Evolutionary conservation across 2,797 vertebrate genomes (phyloP), one percentile per base, ranked within the genome.

Genomic region (Myiotriccus ornatus): DNA sequence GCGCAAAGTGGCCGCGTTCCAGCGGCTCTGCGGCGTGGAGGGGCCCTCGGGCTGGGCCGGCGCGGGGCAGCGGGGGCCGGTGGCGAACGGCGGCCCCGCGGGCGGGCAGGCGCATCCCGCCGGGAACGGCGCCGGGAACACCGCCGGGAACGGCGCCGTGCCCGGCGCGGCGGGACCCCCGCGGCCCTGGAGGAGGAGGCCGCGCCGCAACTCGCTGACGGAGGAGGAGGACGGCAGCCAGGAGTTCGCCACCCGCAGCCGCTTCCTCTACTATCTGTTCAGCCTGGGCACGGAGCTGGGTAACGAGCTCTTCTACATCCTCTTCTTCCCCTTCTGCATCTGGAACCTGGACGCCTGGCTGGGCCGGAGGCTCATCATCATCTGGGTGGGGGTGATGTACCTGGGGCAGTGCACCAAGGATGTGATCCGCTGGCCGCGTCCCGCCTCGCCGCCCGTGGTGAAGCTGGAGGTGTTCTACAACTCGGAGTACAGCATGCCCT

Each of bases 401-500:
- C 96, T 99, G 97, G 99, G 99, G 8, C 99, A 99, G 98, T 99
- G 99, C 97, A 99, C 99, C 90, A 99, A 99, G 97, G 99, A 99
- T 86, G 89, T 99, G 74, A 90, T 99, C 89, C 98, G 99, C 69
- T 98, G 98, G 98, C 98, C 99, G 43, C 97, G 99, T 84, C 99
- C 99, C 47, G 98, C 99, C 19, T 99, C 99, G 1, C 99, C 99
- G 3, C 99, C 99, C 1, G 99, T 99, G 80, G 98, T 99, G 74
- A 99, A 99, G 85, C 97, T 99, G 97, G 99, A 99, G 97, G 97
- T 99, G 95, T 99, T 99, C 84, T 99, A 99, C 97, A 99, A 99
- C 98, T 99, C 99, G 0, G 99, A 99, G 98, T 99, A 99, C 98
- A 99, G 99, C 98, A 99, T 99, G 99, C 99, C 99, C 44, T 99